Conservation (phyloP, 2,888 invertebrate genomes). For the Gnatocerus cornutus region DNA sequence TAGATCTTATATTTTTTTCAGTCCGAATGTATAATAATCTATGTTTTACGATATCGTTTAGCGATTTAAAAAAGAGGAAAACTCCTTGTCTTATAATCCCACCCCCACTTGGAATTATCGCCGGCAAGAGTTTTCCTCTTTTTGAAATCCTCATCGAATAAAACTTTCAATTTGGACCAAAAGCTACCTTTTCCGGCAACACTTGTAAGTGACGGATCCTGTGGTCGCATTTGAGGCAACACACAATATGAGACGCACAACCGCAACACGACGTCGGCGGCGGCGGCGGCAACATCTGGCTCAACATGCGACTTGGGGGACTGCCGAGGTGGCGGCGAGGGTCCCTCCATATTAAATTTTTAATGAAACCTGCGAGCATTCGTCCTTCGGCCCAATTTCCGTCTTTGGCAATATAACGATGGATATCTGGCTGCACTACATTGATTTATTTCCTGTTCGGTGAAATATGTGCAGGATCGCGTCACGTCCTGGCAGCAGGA, state of each 20-base stretch:
- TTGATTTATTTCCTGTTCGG: constrained; percentile 69
- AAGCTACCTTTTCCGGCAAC: constrained; percentile 18
- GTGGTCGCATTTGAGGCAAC: constrained; percentile 34
- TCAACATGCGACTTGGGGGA: constrained; percentile 61
- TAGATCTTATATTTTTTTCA: too few relatives aligned
- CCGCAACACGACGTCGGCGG: constrained; percentile 46
- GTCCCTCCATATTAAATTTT: constrained; percentile 61
- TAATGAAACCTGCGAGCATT: constrained; percentile 57
- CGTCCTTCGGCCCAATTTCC: constrained; percentile 41
- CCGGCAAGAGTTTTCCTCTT: too few relatives aligned
- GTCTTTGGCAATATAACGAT: constrained; percentile 62
- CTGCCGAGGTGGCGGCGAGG: constrained; percentile 53
- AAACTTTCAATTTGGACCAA: neutral
- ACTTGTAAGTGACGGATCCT: constrained; percentile 46
- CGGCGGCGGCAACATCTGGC: constrained; percentile 60
- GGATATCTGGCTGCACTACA: constrained; percentile 66
- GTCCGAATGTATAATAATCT: too few relatives aligned
- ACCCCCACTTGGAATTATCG: too few relatives aligned
- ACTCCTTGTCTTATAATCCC: too few relatives aligned
- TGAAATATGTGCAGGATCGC: constrained; percentile 69
- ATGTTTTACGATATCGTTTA: too few relatives aligned
- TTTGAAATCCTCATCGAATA: too few relatives aligned
- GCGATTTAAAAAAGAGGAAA: too few relatives aligned
- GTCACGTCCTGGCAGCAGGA: constrained; percentile 64
- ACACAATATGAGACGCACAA: constrained; percentile 38